These are phyloP conservation scores for Drosophila aldrichi DNA, from an alignment of 2,888 invertebrate genomes.

Conservation along the genomic window DNA sequence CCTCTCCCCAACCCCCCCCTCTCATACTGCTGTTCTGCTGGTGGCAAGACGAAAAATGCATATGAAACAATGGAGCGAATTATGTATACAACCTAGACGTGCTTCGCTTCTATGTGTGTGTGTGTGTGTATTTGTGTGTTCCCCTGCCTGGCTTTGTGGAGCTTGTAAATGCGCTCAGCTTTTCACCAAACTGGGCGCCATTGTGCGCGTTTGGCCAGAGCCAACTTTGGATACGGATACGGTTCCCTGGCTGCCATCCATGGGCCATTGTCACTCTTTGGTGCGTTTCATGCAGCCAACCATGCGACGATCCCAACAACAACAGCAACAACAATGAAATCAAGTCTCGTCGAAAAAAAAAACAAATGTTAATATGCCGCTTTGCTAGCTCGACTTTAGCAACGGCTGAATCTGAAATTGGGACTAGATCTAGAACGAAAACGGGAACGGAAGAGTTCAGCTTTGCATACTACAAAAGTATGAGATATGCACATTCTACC, in stretches of 20 bases:
- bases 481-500: constrained; percentile 30
- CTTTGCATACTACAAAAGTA: constrained; percentile 51
- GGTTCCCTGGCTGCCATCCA: constrained; percentile 60
- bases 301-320: constrained; percentile 59
- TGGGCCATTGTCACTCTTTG: constrained; percentile 66
- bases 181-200: constrained; percentile 66
- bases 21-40: constrained; percentile 15
- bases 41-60: constrained; percentile 47
- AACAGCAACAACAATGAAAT: constrained; percentile 38
- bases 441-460: constrained; percentile 3
- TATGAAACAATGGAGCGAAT: constrained; percentile 64
- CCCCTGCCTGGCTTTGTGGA: constrained; percentile 22
- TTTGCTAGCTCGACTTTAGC: constrained; percentile 26
- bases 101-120: constrained; percentile 1
- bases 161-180: constrained; percentile 63
- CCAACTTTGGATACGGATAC: constrained; percentile 62
- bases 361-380: constrained; percentile 49
- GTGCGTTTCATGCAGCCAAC: constrained; percentile 69
- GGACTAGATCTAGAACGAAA: constrained; percentile 16
- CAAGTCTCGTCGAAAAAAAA: constrained; percentile 34
- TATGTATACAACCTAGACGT: constrained; percentile 35
- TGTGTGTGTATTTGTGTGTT: constrained; percentile 5
- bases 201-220: constrained; percentile 52
- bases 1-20: constrained; percentile 27
- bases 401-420: constrained; percentile 18